Base-by-base conservation (phyloP, 2,888 invertebrate genomes). In the Chesias legatella region DNA sequence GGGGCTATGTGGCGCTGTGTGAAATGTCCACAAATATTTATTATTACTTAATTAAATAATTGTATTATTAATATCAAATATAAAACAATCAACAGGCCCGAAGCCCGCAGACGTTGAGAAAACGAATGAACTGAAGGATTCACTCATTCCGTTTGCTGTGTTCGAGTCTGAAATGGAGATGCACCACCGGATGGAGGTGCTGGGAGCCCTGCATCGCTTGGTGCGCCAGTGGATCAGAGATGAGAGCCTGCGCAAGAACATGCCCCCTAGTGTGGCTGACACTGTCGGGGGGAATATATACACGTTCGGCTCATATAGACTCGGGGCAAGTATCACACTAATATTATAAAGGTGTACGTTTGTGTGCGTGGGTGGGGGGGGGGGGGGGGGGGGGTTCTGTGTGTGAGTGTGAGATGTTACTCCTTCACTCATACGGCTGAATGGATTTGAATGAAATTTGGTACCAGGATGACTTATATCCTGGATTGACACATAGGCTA, bases 241-340 rank as follows among this genome's bases (percentile, higher is more conserved):
- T 58, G 93, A 97, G 30, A 97, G 98, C 28, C 81, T 95, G 38
- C 90, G 93, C 53, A 94, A 95, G 80, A 98, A 98, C 79, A 96
- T 99, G 93, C 98, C 99, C 4, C 93, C 94, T 40, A 94, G 92
- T 57, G 93, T 96, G 1, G 96, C 97, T 1, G 96, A 97, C 38
- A 93, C 93, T 55, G 95, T 98, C 42, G 98, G 99, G 10, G 99
- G 99, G 2, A 98, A 98, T 86, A 97, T 99, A 47, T 99, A 97
- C 73, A 99, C 99, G n/a, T 99, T 99, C 81, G 99, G 99, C 29
- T 99, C 99, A 39, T 99, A 99, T 75, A 90, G 96, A 55, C 90
- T 95, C 58, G 95, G 99, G 60, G 99, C 91, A 58, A 85, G 90
- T 82, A 7, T 20, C 20, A 5, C 6, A 20, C 6, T 20, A 20